Base-by-base conservation (phyloP, 2,888 invertebrate species). In the Cecidostiba fungosa region DNA sequence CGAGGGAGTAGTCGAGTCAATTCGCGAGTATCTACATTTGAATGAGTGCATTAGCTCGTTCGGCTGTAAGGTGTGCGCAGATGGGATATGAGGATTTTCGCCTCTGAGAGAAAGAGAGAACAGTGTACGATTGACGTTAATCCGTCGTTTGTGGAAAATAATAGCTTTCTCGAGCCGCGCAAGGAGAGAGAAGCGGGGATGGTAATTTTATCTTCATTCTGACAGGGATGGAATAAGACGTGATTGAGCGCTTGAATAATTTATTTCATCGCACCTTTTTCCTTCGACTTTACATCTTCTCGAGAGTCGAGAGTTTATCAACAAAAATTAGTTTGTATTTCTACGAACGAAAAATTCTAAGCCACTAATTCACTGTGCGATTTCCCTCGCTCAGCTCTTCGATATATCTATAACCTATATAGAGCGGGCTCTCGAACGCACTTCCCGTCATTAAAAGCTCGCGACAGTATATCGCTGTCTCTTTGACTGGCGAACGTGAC, bases 401-500 rank as follows among this genome's bases (percentile, higher is more conserved):
- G 1, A 50, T 50, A 50, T 50, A n/a, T n/a, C n/a, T n/a, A n/a
- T n/a, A n/a, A n/a, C n/a, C 3, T 50, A 19, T 50, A 39, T 19
- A 47, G 3, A n/a, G 43, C 14, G 26, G 3, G 39, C 66, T 12
- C 32, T 47, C 54, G 26, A 85, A 79, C 85, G 82, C 47, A 79
- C 82, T 82, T 86, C 76, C 82, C 70, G 70, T 83, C 82, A 79
- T 79, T 78, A 86, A 79, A 80, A 77, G 50, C 69, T 10, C 8
- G 32, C 36, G 32, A 29, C 36, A 43, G 39, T 62, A 77, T 59
- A 77, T 59, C 54, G 36, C 32, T n/a, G 43, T 19, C 36, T 19
- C 80, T 80, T 86, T 86, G 83, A 86, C 80, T 43, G 77, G 39
- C 54, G 81, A 81, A 86, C 84, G 81, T 86, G 81, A 86, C 77